These are phyloP conservation scores for Acleris emargana DNA, from an alignment of 2,888 invertebrate species.

Conservation along the genomic window DNA sequence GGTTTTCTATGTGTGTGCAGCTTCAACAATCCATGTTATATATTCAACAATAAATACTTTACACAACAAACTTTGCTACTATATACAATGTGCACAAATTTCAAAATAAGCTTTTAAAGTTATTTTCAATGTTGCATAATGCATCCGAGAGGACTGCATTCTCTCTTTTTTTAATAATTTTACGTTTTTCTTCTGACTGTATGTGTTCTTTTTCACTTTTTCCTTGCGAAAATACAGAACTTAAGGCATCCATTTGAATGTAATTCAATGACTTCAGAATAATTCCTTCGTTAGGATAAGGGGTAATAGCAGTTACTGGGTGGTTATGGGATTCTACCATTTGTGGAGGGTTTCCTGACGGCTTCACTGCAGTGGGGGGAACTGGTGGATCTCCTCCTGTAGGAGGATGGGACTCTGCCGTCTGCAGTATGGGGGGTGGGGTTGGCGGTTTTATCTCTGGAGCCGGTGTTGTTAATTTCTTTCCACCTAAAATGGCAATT, in stretches of 20 bases:
- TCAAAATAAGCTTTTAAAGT: constrained; percentile 77
- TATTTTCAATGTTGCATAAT: constrained; percentile 71
- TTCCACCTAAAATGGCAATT: constrained; percentile 53
- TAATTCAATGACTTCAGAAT: constrained; percentile 77
- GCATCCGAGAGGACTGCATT: constrained; percentile 66
- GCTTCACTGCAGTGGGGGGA: constrained; percentile 42
- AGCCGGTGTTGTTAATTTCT: constrained; percentile 43
- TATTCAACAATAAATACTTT: constrained; percentile 19
- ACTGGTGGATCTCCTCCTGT: constrained; percentile 37
- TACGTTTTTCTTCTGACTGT: constrained; percentile 47
- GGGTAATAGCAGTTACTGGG: constrained; percentile 51
- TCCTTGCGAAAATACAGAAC: constrained; percentile 63
- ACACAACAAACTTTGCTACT: constrained; percentile 37
- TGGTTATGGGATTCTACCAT: constrained; percentile 44
- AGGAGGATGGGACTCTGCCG: constrained; percentile 36
- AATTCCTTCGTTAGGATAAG: constrained; percentile 74
- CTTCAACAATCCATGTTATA: constrained; percentile 13
- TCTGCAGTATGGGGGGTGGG: constrained; percentile 45
- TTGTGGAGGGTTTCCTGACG: constrained; percentile 32
- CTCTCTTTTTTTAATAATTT: constrained; percentile 52
- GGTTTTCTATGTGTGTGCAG: neutral
- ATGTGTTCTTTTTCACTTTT: constrained; percentile 43
- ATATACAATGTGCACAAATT: constrained; percentile 26
- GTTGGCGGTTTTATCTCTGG: constrained; percentile 38
- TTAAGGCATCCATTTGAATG: constrained; percentile 79